A percentile compares a stretch with the other conserved stretches of the same genome.
phyloP scores from a whole-genome alignment of 2,797 vertebrate species.

The Dicrostonyx torquatus region DNA sequence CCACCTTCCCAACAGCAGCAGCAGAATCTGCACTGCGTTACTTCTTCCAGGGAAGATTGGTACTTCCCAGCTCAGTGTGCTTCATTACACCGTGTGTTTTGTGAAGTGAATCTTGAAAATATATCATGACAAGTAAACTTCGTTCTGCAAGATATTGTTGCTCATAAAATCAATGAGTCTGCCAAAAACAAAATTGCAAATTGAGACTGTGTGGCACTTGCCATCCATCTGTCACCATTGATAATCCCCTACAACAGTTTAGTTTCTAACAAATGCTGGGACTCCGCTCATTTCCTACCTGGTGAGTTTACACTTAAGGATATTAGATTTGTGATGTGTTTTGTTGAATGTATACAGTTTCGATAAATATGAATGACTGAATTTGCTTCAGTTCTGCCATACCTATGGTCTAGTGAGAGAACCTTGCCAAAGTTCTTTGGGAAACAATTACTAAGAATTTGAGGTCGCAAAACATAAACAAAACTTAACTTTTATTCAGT shows the following conservation, averaged over 20 bases:
- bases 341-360: background rate
- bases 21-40: background rate
- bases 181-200: constrained; percentile 58
- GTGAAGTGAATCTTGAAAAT: background rate
- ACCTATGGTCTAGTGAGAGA: background rate
- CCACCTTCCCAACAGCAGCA: background rate
- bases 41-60: background rate
- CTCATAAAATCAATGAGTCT: constrained; percentile 47
- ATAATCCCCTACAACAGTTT: background rate
- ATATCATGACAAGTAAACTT: background rate
- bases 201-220: background rate
- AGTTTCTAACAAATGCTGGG: background rate
- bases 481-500: background rate
- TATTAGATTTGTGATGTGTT: background rate
- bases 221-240: constrained; percentile 54
- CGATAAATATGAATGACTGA: constrained; percentile 2
- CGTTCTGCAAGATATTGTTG: constrained; percentile 28
- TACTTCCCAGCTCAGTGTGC: background rate
- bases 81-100: background rate
- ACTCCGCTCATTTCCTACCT: constrained; percentile 2
- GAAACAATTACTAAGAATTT: constrained; percentile 29
- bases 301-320: background rate
- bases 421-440: background rate
- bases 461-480: background rate
- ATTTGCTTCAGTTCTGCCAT: background rate